Evolutionary conservation across 2,113 vertebrate genomes (phyloP).

Genomic region (pig (Sus scrofa)): DNA sequence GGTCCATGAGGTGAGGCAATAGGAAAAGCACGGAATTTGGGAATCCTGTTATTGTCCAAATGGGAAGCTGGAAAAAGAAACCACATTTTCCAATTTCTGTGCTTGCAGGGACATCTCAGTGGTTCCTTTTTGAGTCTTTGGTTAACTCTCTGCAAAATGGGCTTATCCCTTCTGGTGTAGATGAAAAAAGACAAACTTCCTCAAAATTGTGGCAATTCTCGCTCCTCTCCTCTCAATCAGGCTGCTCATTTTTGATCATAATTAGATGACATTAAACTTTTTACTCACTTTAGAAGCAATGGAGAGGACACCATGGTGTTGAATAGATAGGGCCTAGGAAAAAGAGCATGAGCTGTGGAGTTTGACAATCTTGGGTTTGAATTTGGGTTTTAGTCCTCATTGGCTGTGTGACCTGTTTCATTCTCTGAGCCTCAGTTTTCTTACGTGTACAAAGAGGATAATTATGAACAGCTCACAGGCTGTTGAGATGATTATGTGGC

Average conservation of each 20-base stretch:
- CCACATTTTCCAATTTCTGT: neutral
- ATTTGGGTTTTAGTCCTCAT: neutral
- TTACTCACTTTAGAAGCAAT: neutral
- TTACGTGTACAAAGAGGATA: neutral
- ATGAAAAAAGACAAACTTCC: neutral
- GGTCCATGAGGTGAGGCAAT: neutral
- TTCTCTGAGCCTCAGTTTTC: neutral
- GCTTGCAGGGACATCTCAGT: neutral
- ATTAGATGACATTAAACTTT: neutral
- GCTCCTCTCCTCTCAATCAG: neutral
- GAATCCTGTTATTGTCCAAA: neutral
- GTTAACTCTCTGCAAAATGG: neutral
- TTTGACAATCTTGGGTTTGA: neutral
- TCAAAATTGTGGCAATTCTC: neutral
- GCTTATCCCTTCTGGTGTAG: neutral
- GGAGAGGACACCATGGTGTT: neutral
- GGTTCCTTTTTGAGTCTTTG: neutral
- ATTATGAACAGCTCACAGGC: neutral
- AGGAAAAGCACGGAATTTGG: rapidly evolving
- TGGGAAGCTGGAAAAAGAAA: neutral
- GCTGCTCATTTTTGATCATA: neutral
- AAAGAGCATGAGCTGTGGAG: neutral
- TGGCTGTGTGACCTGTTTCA: neutral
- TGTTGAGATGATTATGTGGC: neutral
- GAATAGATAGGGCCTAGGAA: neutral